Evolutionary conservation across 1,140 invertebrate genomes (phyloP).

Genomic region (Vanessa tameamea): DNA sequence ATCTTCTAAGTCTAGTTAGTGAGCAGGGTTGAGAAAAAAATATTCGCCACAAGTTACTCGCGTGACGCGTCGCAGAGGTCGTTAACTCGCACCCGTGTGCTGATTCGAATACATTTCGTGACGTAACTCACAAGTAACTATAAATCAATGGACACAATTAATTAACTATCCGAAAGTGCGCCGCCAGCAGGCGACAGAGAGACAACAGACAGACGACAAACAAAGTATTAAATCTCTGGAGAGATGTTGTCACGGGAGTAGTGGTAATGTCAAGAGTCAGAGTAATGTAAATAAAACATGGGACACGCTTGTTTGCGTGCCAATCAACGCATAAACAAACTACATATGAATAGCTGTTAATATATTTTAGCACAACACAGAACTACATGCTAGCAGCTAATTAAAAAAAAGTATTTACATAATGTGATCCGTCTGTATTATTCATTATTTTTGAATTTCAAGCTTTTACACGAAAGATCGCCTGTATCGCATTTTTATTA

Average conservation of each 20-base stretch:
- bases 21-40: slow-evolving; percentile 24
- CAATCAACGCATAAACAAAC: not conserved
- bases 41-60: not conserved
- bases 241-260: not conserved
- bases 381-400: not conserved
- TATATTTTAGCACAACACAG: not conserved
- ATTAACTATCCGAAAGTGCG: not conserved
- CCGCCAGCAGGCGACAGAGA: slow-evolving; percentile 3
- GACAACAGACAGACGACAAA: slow-evolving; percentile 8
- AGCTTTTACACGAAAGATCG: no score
- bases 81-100: slow-evolving; percentile 19
- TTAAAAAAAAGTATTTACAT: not conserved
- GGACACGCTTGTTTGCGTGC: not conserved
- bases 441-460: no score
- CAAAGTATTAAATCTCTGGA: slow-evolving; percentile 21
- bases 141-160: slow-evolving; percentile 22
- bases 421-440: not conserved
- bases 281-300: slow-evolving; percentile 14
- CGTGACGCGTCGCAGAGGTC: slow-evolving; percentile 26
- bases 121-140: not conserved
- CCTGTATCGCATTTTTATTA: no score
- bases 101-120: not conserved
- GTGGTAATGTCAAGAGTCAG: not conserved
- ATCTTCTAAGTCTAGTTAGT: slow-evolving; percentile 1
- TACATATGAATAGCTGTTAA: not conserved